Conservation (phyloP, 2,888 invertebrate genomes). For the Mellilla xanthometata region DNA sequence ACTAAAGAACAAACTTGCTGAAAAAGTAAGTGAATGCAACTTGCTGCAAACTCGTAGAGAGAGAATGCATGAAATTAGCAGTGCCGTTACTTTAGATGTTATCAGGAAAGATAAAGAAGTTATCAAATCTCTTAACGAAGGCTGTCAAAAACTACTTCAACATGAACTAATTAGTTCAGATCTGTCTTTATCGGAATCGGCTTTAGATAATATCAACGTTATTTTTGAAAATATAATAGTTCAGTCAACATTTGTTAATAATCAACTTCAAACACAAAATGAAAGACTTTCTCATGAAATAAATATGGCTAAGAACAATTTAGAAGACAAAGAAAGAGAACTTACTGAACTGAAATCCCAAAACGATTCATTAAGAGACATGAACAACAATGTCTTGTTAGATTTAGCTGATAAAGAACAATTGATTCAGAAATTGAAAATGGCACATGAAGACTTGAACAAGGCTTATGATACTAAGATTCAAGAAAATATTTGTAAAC, state of each 20-base stretch:
- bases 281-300: slow-evolving; percentile 42
- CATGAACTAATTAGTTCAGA: slow-evolving; percentile 41
- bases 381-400: slow-evolving; percentile 35
- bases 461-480: slow-evolving; percentile 43
- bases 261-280: slow-evolving; percentile 29
- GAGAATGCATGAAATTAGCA: slow-evolving; percentile 59
- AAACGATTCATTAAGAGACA: slow-evolving; percentile 37
- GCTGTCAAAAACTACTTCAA: slow-evolving; percentile 47
- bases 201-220: slow-evolving; percentile 40
- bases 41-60: slow-evolving; percentile 57
- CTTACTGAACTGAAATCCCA: slow-evolving; percentile 37
- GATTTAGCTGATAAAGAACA: slow-evolving; percentile 42
- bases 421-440: slow-evolving; percentile 37
- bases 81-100: slow-evolving; percentile 63
- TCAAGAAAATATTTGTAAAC: slow-evolving; percentile 48
- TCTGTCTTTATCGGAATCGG: slow-evolving; percentile 39
- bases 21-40: slow-evolving; percentile 58
- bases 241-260: slow-evolving; percentile 27
- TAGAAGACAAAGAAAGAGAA: slow-evolving; percentile 48
- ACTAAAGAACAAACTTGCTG: slow-evolving; percentile 48
- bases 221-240: slow-evolving; percentile 50
- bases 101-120: slow-evolving; percentile 56
- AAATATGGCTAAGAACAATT: slow-evolving; percentile 34
- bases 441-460: slow-evolving; percentile 45
- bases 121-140: slow-evolving; percentile 42